A percentile compares a stretch with the other conserved stretches of the same genome.
Evolutionary conservation across 2,888 invertebrate species (phyloP).

Genomic region (Trissolcus brochymenae): DNA sequence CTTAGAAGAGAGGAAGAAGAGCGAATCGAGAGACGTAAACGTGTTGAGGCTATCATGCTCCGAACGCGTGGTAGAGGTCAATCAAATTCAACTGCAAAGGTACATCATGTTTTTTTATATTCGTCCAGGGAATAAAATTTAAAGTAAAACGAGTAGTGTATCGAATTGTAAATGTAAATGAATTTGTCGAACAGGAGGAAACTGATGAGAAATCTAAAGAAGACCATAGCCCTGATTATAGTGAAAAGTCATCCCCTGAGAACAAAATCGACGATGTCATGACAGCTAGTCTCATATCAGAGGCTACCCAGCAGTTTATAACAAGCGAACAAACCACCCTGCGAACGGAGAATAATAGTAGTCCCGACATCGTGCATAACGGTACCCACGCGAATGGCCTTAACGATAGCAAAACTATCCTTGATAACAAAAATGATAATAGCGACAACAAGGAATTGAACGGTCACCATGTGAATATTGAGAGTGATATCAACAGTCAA

Average conservation of each 20-base stretch:
- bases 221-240: slow-evolving; percentile 71
- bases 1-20: slow-evolving; percentile 92
- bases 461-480: slow-evolving; percentile 73
- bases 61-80: slow-evolving; percentile 84
- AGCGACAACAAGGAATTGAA: slow-evolving; percentile 71
- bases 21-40: slow-evolving; percentile 89
- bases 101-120: slow-evolving; percentile 55
- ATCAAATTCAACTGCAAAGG: slow-evolving; percentile 77
- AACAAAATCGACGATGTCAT: slow-evolving; percentile 72
- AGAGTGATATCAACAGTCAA: slow-evolving; percentile 72
- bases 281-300: slow-evolving; percentile 74
- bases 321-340: slow-evolving; percentile 70
- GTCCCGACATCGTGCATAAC: slow-evolving; percentile 68
- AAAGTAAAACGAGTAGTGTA: too few species aligned
- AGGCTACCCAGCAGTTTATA: slow-evolving; percentile 74
- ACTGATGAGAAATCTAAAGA: slow-evolving; percentile 73
- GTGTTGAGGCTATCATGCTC: slow-evolving; percentile 95
- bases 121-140: background rate
- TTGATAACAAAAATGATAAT: slow-evolving; percentile 72
- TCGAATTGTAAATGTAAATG: background rate
- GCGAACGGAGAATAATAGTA: slow-evolving; percentile 65
- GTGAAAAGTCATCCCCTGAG: slow-evolving; percentile 67
- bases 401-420: slow-evolving; percentile 68
- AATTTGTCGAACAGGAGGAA: slow-evolving; percentile 64
- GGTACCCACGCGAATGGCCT: slow-evolving; percentile 70